phyloP scores from a whole-genome alignment of 2,888 invertebrate species.

The Nemoura dubitans region DNA sequence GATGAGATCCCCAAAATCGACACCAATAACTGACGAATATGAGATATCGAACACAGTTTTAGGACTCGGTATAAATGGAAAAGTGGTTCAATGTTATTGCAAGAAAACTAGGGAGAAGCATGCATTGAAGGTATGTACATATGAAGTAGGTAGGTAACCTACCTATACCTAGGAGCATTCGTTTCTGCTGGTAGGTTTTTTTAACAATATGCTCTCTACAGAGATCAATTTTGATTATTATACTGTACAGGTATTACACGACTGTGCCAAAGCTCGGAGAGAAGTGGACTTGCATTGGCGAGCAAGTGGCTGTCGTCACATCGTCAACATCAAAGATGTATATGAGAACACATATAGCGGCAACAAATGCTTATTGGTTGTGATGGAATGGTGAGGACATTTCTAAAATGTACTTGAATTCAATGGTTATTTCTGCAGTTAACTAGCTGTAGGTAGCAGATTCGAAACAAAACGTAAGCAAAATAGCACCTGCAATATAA shows the following conservation, averaged over 20 bases:
- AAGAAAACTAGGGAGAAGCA: conserved; percentile 80
- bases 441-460: neutral
- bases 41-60: conserved; percentile 92
- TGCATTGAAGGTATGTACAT: conserved; percentile 83
- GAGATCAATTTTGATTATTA: neutral
- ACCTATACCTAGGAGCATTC: neutral
- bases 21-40: conserved; percentile 88
- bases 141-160: no score
- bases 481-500: neutral
- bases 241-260: conserved; percentile 78
- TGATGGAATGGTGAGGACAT: conserved; percentile 93
- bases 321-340: conserved; percentile 92
- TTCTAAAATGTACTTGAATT: conserved; percentile 9
- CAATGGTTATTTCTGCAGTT: no score
- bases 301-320: conserved; percentile 89
- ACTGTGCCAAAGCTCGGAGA: conserved; percentile 89
- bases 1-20: conserved; percentile 71
- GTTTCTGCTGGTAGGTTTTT: neutral
- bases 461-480: neutral
- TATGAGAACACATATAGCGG: conserved; percentile 96
- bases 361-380: conserved; percentile 90
- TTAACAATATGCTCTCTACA: neutral
- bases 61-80: conserved; percentile 97
- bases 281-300: conserved; percentile 97
- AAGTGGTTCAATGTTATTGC: conserved; percentile 94